A percentile compares a stretch with the other conserved stretches of the same genome.
phyloP scores from a whole-genome alignment of 2,113 vertebrate species.

The Zosterops hypoxanthus region DNA sequence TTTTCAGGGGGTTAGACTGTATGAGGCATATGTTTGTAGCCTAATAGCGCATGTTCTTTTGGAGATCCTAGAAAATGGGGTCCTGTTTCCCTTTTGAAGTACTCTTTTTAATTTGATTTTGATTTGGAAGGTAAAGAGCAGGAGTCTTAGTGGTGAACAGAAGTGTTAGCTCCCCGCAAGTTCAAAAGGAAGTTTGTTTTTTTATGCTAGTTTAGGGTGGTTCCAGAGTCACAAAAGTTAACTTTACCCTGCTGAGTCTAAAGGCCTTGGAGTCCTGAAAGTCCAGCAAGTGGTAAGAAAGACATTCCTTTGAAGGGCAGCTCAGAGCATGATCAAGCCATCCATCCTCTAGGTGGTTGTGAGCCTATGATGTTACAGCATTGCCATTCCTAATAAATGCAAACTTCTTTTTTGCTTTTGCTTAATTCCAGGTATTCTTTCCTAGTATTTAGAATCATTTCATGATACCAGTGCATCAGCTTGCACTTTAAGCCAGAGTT shows the following conservation, averaged over 20 bases:
- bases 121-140: background rate
- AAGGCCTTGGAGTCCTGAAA: background rate
- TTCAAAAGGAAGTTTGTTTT: background rate
- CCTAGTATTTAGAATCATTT: background rate
- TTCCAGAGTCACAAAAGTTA: background rate
- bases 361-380: background rate
- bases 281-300: background rate
- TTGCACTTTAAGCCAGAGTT: background rate
- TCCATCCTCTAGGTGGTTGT: background rate
- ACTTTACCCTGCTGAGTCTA: background rate
- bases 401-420: background rate
- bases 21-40: background rate
- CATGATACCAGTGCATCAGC: background rate
- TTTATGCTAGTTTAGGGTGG: background rate
- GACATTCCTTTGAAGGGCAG: background rate
- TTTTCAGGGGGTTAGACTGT: background rate
- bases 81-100: background rate
- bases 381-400: background rate
- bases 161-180: background rate
- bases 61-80: background rate
- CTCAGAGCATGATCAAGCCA: background rate
- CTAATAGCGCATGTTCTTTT: background rate
- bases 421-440: background rate
- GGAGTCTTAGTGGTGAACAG: background rate
- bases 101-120: background rate